Conservation (phyloP, 2,888 invertebrate genomes). For the Acrocera orbiculus region DNA sequence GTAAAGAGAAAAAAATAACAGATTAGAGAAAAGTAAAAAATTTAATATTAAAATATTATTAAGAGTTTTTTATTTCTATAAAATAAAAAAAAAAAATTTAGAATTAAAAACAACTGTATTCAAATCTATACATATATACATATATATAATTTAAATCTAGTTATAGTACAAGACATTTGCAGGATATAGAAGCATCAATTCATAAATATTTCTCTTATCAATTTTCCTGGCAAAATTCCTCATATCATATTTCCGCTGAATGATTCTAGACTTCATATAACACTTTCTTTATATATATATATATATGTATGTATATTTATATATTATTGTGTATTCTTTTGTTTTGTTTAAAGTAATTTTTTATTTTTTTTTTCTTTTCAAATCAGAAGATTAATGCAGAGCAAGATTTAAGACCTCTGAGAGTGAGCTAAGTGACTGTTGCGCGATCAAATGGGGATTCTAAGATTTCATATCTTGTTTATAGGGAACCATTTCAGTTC, state of each 20-base stretch:
- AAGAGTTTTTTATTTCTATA: not conserved
- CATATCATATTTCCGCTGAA: slow-evolving; percentile 10
- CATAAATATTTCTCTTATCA: no score
- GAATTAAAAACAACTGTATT: not conserved
- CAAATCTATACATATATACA: no score
- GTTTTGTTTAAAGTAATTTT: not conserved
- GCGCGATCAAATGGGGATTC: no score
- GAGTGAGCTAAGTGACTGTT: no score
- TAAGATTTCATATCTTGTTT: no score
- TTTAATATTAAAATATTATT: not conserved
- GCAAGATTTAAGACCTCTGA: no score
- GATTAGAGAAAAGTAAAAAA: no score
- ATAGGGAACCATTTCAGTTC: no score
- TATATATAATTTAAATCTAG: no score
- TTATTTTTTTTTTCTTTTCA: not conserved
- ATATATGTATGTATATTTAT: not conserved
- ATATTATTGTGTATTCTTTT: not conserved
- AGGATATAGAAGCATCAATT: no score
- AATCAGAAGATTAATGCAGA: no score
- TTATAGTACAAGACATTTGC: no score
- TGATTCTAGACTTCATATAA: not conserved
- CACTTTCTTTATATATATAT: not conserved
- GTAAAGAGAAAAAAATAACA: slow-evolving; percentile 19
- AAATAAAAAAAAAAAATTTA: not conserved
- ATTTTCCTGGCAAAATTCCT: slow-evolving; percentile 11